Conservation (phyloP, 2,888 invertebrate species). For the Argyra leucocephala region DNA sequence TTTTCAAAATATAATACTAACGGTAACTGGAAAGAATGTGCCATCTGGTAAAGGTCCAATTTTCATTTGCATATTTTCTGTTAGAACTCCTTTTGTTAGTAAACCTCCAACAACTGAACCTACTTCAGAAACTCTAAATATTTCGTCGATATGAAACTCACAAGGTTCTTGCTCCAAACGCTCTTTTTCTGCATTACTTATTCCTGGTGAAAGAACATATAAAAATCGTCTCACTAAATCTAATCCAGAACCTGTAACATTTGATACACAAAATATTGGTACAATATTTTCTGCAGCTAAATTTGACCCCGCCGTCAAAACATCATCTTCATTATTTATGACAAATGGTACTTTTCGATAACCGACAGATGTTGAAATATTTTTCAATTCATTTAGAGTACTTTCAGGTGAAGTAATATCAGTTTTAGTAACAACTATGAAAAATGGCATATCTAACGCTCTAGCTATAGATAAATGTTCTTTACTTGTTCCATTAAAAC, state of each 20-base stretch:
- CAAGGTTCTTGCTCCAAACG: conserved; percentile 62
- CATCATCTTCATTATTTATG: conserved; percentile 60
- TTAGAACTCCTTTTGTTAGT: conserved; percentile 72
- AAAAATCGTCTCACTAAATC: conserved; percentile 77
- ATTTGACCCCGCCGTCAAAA: conserved; percentile 60
- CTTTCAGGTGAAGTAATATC: conserved; percentile 62
- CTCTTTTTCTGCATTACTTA: conserved; percentile 56
- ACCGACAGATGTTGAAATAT: conserved; percentile 56
- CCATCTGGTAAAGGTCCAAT: conserved; percentile 71
- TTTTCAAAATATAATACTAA: neutral
- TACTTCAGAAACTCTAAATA: conserved; percentile 73
- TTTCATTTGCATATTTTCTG: conserved; percentile 69
- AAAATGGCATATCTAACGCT: conserved; percentile 78
- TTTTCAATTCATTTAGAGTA: conserved; percentile 51
- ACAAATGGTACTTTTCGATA: conserved; percentile 56
- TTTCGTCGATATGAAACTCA: conserved; percentile 91
- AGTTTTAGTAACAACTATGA: conserved; percentile 87
- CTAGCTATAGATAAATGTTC: conserved; percentile 82
- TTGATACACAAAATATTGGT: conserved; percentile 81
- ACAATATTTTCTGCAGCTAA: conserved; percentile 55
- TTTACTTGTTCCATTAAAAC: conserved; percentile 71
- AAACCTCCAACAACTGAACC: conserved; percentile 80
- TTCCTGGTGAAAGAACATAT: conserved; percentile 65
- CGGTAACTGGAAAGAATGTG: conserved; percentile 60
- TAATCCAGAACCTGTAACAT: conserved; percentile 78